phyloP scores from a whole-genome alignment of 1,140 invertebrate species.

The Ditylenchus dipsaci region DNA sequence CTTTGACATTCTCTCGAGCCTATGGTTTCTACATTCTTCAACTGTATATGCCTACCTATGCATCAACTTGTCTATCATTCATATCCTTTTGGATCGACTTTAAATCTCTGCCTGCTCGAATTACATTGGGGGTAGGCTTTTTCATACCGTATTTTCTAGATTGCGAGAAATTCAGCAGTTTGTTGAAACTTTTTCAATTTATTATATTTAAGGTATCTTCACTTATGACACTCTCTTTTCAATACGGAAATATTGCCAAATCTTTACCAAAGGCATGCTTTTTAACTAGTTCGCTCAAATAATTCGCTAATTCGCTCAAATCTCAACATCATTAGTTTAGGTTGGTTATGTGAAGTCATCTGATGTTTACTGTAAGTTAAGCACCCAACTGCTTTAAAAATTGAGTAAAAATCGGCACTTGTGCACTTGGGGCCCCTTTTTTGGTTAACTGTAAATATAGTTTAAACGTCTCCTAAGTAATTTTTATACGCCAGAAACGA shows the following conservation, averaged over 20 bases:
- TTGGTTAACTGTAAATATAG: no score
- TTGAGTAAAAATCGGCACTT: no score
- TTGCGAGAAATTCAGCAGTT: no score
- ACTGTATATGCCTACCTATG: conserved; percentile 61
- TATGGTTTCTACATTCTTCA: conserved; percentile 61
- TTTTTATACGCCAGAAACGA: no score
- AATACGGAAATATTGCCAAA: conserved; percentile 16
- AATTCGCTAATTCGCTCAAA: conserved; percentile 15
- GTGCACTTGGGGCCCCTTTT: no score
- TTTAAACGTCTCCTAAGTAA: no score
- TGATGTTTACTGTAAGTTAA: conserved; percentile 17
- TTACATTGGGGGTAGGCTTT: conserved; percentile 59
- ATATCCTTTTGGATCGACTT: conserved; percentile 63
- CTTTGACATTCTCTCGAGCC: conserved; percentile 59
- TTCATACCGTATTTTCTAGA: neutral
- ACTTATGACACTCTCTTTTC: conserved; percentile 46
- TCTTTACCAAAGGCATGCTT: conserved; percentile 17
- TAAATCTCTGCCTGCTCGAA: conserved; percentile 61
- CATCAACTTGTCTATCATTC: conserved; percentile 61
- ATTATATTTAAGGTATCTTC: conserved; percentile 28
- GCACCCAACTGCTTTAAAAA: no score
- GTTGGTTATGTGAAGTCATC: conserved; percentile 41
- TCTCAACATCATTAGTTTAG: conserved; percentile 38
- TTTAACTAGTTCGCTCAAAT: conserved; percentile 36
- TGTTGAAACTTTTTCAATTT: neutral